Evolutionary conservation across 2,888 invertebrate genomes (phyloP), one percentile per base, ranked within the genome.

Genomic region (Platycnemis pennipes): DNA sequence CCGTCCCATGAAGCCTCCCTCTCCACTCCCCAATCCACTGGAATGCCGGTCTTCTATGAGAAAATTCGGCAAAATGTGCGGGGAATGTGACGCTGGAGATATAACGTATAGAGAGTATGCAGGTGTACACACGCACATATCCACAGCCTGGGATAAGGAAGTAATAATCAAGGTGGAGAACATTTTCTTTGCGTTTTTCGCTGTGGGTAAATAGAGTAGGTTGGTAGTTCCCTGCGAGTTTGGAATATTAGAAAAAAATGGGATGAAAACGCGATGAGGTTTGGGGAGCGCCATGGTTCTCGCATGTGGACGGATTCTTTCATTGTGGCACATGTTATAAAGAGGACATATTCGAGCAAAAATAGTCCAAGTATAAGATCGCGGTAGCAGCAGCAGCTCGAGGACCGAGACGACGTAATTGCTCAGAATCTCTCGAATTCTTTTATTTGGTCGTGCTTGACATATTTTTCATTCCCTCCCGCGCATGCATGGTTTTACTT

Each of bases 361-460:
- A 77, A 77, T 77, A 77, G 77, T 77, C 63, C 63, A 63, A 26
- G 63, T n/a, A 63, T 63, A 63, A 63, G 63, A 63, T 63, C 77
- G 16, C 77, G 13, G 31, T 11, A n/a, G 77, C 13, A 1, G 37
- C 37, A 77, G 77, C 2, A 37, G 31, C 7, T 37, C 37, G 77
- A 37, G 77, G 37, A 37, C 31, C 77, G 77, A 77, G 37, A 37
- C 37, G 31, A n/a, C 37, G 37, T 77, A 77, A 77, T 77, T 77
- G 77, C 77, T 77, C 31, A 77, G 77, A 77, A 77, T 77, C 77
- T 77, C 37, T 77, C 77, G 37, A 77, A 77, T 77, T 77, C 77
- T 77, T 77, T 77, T 77, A 77, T 77, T 77, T 77, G 77, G 37
- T 37, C 77, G 77, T 77, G 77, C 31, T 37, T 77, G 77, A 77